Conservation (phyloP, 2,797 vertebrate species). For the Chelidonichthys spinosus region DNA sequence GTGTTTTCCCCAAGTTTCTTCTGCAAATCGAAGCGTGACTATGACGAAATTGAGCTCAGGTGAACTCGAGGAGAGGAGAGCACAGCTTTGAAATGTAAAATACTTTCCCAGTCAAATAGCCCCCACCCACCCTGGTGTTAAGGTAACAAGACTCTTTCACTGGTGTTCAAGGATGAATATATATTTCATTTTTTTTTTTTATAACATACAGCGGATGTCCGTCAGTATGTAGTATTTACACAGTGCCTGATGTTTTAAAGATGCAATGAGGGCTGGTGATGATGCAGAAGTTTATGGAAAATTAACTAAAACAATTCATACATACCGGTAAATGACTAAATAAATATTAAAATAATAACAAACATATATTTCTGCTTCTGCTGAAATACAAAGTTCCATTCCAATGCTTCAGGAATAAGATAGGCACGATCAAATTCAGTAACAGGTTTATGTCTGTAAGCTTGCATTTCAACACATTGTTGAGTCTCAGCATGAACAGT, state of each 20-base stretch:
- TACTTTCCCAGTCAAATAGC: slow-evolving; percentile 3
- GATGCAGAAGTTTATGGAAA: not conserved
- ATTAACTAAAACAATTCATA: no score
- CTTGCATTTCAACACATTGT: not conserved
- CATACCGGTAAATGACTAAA: no score
- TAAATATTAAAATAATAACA: no score
- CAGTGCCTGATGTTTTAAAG: not conserved
- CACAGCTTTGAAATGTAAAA: slow-evolving; percentile 51
- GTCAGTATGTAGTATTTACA: not conserved
- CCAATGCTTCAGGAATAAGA: not conserved
- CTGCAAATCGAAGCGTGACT: slow-evolving; percentile 20
- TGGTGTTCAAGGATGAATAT: no score
- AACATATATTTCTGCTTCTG: no score
- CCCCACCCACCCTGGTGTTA: no score
- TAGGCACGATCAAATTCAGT: not conserved
- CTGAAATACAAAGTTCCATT: not conserved
- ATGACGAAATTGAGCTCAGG: slow-evolving; percentile 21
- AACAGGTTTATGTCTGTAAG: not conserved
- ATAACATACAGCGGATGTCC: no score
- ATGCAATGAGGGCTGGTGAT: not conserved
- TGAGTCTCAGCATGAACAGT: not conserved
- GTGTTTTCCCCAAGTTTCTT: slow-evolving; percentile 14
- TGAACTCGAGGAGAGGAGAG: not conserved
- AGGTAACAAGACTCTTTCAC: no score
- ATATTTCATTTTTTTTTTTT: no score